phyloP scores from a whole-genome alignment of 2,113 vertebrate species.

The Synchiropus splendidus region DNA sequence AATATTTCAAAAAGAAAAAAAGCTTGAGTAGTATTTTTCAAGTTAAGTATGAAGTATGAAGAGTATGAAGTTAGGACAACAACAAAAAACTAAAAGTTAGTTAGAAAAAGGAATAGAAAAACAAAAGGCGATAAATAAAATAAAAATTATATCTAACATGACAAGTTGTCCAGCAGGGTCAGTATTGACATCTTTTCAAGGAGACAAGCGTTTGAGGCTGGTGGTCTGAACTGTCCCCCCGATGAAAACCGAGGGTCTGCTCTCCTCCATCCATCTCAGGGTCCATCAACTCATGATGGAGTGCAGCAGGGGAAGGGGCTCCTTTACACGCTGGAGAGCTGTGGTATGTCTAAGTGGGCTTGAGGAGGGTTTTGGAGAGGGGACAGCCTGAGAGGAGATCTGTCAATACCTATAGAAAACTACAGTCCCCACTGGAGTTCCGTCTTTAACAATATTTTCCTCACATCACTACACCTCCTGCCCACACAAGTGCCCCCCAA shows the following conservation, averaged over 20 bases:
- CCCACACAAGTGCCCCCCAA: constrained; percentile 24
- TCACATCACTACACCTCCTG: constrained; percentile 19
- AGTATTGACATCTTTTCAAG: too few species aligned
- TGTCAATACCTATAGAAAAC: constrained; percentile 24
- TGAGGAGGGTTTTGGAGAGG: constrained; percentile 28
- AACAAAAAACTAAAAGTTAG: too few species aligned
- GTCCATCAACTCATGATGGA: constrained; percentile 30
- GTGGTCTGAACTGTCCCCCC: constrained; percentile 25
- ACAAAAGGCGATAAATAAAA: too few species aligned
- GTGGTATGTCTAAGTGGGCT: constrained; percentile 33
- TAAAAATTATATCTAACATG: too few species aligned
- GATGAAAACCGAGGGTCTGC: constrained; percentile 15
- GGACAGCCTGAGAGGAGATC: constrained; percentile 20
- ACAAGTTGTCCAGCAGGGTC: too few species aligned
- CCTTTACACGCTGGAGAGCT: constrained; percentile 25
- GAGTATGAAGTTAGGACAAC: too few species aligned
- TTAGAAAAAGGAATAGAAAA: too few species aligned
- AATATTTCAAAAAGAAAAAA: too few species aligned
- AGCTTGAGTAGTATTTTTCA: too few species aligned
- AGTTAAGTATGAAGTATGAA: too few species aligned
- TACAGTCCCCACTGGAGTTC: constrained; percentile 22
- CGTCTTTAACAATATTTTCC: constrained; percentile 33
- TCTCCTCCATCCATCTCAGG: constrained; percentile 20
- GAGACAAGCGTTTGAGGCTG: too few species aligned
- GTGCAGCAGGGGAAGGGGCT: constrained; percentile 6